Base-by-base conservation (phyloP, 1,140 invertebrate genomes). In the Harlomillsia oculata region DNA sequence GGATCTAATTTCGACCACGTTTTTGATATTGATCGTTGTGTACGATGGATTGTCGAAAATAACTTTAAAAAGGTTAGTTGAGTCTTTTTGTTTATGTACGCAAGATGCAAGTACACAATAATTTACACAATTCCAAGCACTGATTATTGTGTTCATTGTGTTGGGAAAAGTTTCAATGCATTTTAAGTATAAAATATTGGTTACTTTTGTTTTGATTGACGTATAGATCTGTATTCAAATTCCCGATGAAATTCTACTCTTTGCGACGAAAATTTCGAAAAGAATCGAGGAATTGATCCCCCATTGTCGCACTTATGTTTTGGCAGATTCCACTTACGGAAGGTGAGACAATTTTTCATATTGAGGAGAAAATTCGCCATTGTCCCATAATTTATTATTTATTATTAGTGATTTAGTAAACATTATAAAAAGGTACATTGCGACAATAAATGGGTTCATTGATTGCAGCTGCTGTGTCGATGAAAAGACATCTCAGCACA, bases 311-410 rank as follows among this genome's bases (percentile, higher is more conserved):
- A 69, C 91, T 1, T 94, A 84, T 67, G 84, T 96, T 65, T 72
- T 96, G 21, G 90, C 85, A n/a, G 91, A 97, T 67, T 92, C 89
- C 18, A 85, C 89, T 9, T 95, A 91, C 74, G 89, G 88, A 65
- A 95, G 84, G 84, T 87, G 72, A 68, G 28, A 28, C n/a, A 29
- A 3, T 41, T 16, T 14, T 23, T 49, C 20, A 46, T 28, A 4
- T 1, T 11, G 32, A 52, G 16, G n/a, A 32, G 40, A 40, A 40
- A 21, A 25, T 16, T 16, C 25, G 21, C 26, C 21, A 11, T 5
- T 23, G 18, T 29, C 8, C 4, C 18, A 34, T 49, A 44, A 30
- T 8, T 13, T 36, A 39, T 39, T 18, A 20, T 37, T 26, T 41
- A 11, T n/a, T 1, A 25, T 21, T 45, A 18, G 20, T 21, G 3